Base-by-base conservation (phyloP, 2,888 invertebrate species). In the Thysanoteuthis rhombus region DNA sequence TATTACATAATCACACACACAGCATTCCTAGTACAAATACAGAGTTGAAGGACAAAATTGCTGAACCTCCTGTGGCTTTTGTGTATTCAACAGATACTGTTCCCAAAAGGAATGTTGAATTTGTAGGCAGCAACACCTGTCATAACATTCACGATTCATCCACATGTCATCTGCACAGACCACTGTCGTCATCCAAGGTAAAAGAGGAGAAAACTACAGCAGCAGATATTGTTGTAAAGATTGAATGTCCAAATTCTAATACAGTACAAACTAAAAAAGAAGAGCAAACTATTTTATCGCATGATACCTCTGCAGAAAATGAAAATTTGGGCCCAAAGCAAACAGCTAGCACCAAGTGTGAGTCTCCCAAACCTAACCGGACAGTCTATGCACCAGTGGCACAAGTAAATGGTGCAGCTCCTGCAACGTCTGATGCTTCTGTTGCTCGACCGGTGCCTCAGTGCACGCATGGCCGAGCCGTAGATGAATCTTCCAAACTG, bases 1-100 rank as follows among this genome's bases (percentile, higher is more conserved):
- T 93, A 19, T 93, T 93, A 93, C 93, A 47, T 93, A 93, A 93
- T 47, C 93, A 93, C 58, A 58, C 93, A 93, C 36, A 93, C 92
- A 92, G 92, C 58, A 58, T 58, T 47, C 93, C 58, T 45, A 42
- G 40, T 92, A 47, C 42, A 42, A 42, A 92, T 40, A 38, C 40
- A 42, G 52, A 52, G 38, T 47, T 52, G 58, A 52, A 58, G 32
- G 47, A 47, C 47, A 93, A 93, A 47, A 47, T 93, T 10, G 93
- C 93, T 39, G 93, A 93, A 93, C 47, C 93, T 10, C 36, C 93
- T 38, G 93, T 93, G 39, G 52, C 93, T 58, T 58, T 93, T 36
- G 58, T 58, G 3, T 93, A 58, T 47, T 47, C 93, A 47, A 36
- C 52, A 52, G 52, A 47, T 52, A 47, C 45, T 16, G 58, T 47